Base-by-base conservation (phyloP, 2,113 vertebrate genomes). In the Phodopus roborovskii region DNA sequence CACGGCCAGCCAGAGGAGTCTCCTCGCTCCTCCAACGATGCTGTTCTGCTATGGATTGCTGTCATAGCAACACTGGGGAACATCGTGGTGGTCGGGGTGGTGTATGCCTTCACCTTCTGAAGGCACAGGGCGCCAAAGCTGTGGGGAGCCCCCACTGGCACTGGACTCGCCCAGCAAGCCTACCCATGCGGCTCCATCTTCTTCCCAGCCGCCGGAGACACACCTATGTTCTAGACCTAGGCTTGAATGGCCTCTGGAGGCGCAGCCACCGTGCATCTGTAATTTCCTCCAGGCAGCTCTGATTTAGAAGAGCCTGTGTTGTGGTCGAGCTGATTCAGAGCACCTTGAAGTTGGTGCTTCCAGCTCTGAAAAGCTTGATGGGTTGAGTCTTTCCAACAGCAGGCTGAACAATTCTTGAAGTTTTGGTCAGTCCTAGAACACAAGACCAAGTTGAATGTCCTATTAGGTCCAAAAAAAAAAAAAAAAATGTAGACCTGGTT, bases 41-140 rank as follows among this genome's bases (percentile, higher is more conserved):
- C 99, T 70, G 99, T 99, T 96, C 98, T 99, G 99, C 98, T 99
- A 81, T 99, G 99, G 99, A 99, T 99, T 92, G 99, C 99, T 96
- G 99, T 99, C 94, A 98, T 99, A 39, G 99, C 99, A 53, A 99
- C 99, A 2, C 99, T 99, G 94, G 99, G 99, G 77, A 99, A 99
- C 98, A 99, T 99, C 22, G 99, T 99, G 98, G 99, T 99, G 97
- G 99, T 99, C 19, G 99, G 99, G 42, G 98, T 99, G 30, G 99
- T 99, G 94, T 99, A 99, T 3, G 99, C 99, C 96, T 99, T 99
- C 98, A 99, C 99, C 53, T 99, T 99, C 98, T 99, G 99, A 99
- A 98, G 93, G 90, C 79, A 60, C 19, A 11, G 74, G 84, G 11
- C 83, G 11, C 16, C 13, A 71, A 39, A 10, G 50, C 42, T 39